Percentiles rank a stretch among this genome's conserved stretches.
phyloP scores from a whole-genome alignment of 2,797 vertebrate species.

The Bovichtus diacanthus region DNA sequence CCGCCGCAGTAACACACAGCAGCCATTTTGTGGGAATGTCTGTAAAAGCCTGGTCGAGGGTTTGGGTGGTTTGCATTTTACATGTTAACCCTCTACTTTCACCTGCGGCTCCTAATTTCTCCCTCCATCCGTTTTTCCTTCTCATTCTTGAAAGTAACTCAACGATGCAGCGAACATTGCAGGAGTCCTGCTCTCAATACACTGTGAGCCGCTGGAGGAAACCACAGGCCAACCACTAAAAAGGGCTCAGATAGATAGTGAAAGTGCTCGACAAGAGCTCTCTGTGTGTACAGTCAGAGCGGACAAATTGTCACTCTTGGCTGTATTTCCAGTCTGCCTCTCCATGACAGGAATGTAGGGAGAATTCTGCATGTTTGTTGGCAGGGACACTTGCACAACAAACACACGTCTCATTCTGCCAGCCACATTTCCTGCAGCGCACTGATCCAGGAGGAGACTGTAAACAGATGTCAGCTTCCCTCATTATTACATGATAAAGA shows the following conservation, averaged over 20 bases:
- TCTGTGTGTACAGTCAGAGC: slow-evolving; percentile 38
- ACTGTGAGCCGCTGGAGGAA: slow-evolving; percentile 63
- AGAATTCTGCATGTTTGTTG: slow-evolving; percentile 56
- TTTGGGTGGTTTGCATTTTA: slow-evolving; percentile 49
- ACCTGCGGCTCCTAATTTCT: slow-evolving; percentile 41
- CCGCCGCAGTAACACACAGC: slow-evolving; percentile 68
- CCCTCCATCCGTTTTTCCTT: slow-evolving; percentile 28
- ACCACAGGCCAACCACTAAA: slow-evolving; percentile 66
- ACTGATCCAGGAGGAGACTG: slow-evolving; percentile 35
- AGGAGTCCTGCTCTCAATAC: slow-evolving; percentile 48
- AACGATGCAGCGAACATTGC: slow-evolving; percentile 25
- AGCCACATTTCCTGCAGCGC: slow-evolving; percentile 43
- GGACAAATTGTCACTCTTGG: slow-evolving; percentile 68
- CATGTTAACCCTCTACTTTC: slow-evolving; percentile 66
- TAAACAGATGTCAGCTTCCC: slow-evolving; percentile 58
- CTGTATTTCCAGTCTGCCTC: slow-evolving; percentile 34
- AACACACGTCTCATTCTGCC: slow-evolving; percentile 51
- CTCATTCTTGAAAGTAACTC: slow-evolving; percentile 42
- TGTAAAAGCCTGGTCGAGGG: slow-evolving; percentile 54
- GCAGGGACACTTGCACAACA: slow-evolving; percentile 48
- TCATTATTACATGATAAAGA: slow-evolving; percentile 68
- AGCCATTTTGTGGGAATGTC: slow-evolving; percentile 79
- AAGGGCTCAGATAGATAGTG: slow-evolving; percentile 55
- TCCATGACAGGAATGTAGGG: slow-evolving; percentile 57
- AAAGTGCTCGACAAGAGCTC: slow-evolving; percentile 51